Percentiles rank a stretch among this genome's conserved stretches.
Evolutionary conservation across 1,140 invertebrate species (phyloP).

Genomic region (Berghia stephanieae): DNA sequence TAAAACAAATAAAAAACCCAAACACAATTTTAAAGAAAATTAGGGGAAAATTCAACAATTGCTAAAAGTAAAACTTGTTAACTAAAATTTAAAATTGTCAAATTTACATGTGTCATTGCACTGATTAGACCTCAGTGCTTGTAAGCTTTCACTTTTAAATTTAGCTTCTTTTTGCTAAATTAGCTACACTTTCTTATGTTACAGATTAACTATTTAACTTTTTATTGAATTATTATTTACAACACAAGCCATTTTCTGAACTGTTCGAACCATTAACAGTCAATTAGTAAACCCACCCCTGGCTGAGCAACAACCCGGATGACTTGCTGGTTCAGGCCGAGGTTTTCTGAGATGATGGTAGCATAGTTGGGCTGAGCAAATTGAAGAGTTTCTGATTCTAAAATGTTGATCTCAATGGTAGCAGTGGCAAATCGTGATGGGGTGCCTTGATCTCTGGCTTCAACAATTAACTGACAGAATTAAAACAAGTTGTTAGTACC

Average conservation of each 20-base stretch:
- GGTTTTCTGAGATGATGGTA: conserved; percentile 46
- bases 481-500: conserved; percentile 6
- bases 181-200: too few species aligned
- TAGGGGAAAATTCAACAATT: too few species aligned
- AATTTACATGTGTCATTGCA: not conserved
- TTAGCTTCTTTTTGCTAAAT: too few species aligned
- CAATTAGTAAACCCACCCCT: conserved; percentile 31
- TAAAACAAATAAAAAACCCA: too few species aligned
- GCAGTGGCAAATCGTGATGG: conserved; percentile 36
- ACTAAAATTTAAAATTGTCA: not conserved
- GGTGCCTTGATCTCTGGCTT: conserved; percentile 47
- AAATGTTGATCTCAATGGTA: conserved; percentile 42
- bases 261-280: too few species aligned
- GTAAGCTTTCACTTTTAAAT: too few species aligned
- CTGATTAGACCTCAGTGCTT: too few species aligned
- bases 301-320: conserved; percentile 37
- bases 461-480: conserved; percentile 44
- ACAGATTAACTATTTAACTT: too few species aligned
- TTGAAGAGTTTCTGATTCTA: conserved; percentile 38
- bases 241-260: too few species aligned
- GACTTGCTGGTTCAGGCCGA: conserved; percentile 25
- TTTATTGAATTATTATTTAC: too few species aligned
- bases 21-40: too few species aligned
- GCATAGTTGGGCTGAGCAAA: conserved; percentile 41
- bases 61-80: too few species aligned